phyloP scores from a whole-genome alignment of 2,113 vertebrate species.

The Hypomesus transpacificus region DNA sequence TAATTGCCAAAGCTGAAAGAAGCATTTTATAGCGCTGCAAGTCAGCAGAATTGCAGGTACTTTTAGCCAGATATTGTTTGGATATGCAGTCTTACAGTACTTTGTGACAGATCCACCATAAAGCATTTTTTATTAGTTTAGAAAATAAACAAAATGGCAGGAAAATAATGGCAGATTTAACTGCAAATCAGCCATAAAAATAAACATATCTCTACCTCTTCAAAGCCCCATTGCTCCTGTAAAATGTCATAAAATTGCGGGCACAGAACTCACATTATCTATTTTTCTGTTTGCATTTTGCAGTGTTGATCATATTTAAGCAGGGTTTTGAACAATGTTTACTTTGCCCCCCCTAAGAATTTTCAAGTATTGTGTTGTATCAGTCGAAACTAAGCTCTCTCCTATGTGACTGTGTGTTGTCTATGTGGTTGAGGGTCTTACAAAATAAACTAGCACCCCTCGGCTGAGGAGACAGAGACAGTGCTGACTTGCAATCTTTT shows the following conservation, averaged over 20 bases:
- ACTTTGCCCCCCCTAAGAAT: slow-evolving; percentile 63
- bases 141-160: slow-evolving; percentile 25
- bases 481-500: slow-evolving; percentile 73
- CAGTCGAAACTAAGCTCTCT: slow-evolving; percentile 67
- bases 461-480: slow-evolving; percentile 70
- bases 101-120: slow-evolving; percentile 44
- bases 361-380: slow-evolving; percentile 70
- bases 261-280: slow-evolving; percentile 50
- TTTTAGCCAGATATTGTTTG: slow-evolving; percentile 41
- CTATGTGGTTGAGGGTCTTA: slow-evolving; percentile 62
- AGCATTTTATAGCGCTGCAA: slow-evolving; percentile 30
- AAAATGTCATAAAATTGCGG: slow-evolving; percentile 58
- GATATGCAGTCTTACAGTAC: slow-evolving; percentile 21
- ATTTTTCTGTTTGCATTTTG: slow-evolving; percentile 64
- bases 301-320: slow-evolving; percentile 69
- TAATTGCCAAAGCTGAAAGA: background rate
- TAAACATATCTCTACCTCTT: slow-evolving; percentile 44
- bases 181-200: slow-evolving; percentile 45
- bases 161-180: slow-evolving; percentile 16
- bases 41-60: slow-evolving; percentile 35
- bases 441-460: slow-evolving; percentile 68
- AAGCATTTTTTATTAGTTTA: slow-evolving; percentile 41
- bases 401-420: slow-evolving; percentile 63
- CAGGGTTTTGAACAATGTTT: slow-evolving; percentile 64
- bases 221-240: slow-evolving; percentile 34